A percentile compares a stretch with the other conserved stretches of the same genome.
These are phyloP conservation scores for Danionella dracula DNA, from an alignment of 2,797 vertebrate species.

Conservation along the genomic window DNA sequence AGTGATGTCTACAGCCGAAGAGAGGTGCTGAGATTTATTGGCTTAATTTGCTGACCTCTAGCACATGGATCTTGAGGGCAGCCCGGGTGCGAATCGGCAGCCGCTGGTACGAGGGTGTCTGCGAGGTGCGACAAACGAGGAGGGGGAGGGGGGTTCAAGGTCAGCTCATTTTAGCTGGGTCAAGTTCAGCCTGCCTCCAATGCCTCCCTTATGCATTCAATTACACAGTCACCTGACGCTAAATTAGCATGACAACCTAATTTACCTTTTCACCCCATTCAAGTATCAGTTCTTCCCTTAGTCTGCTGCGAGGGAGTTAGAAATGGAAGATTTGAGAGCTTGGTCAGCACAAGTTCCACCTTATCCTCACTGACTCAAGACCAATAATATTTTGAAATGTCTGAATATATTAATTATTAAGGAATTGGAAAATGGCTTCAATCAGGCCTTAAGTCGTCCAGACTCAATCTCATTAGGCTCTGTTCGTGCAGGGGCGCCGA, in stretches of 20 bases:
- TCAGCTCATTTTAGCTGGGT: conserved; percentile 70
- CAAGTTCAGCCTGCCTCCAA: conserved; percentile 68
- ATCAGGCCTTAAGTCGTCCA: conserved; percentile 39
- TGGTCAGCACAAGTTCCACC: conserved; percentile 35
- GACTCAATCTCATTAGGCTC: conserved; percentile 44
- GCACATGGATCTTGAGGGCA: conserved; percentile 37
- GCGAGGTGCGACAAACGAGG: conserved; percentile 20
- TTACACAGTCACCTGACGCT: conserved; percentile 72
- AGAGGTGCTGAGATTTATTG: conserved; percentile 62
- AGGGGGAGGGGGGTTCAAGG: conserved; percentile 59
- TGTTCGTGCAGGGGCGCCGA: conserved; percentile 32
- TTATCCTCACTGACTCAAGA: conserved; percentile 43
- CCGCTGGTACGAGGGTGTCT: conserved; percentile 5
- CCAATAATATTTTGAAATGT: conserved; percentile 48
- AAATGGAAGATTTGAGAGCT: conserved; percentile 14
- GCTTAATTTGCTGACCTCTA: conserved; percentile 65
- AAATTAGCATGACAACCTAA: conserved; percentile 76
- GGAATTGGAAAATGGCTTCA: conserved; percentile 49
- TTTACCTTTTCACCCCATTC: conserved; percentile 65
- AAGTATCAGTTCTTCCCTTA: conserved; percentile 41
- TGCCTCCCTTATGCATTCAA: conserved; percentile 64
- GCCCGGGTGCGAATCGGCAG: conserved; percentile 4
- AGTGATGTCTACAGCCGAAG: conserved; percentile 37
- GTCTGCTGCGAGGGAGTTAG: conserved; percentile 6
- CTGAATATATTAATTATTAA: conserved; percentile 51